Base-by-base conservation (phyloP, 2,888 invertebrate genomes). In the Tachystola acroxantha region DNA sequence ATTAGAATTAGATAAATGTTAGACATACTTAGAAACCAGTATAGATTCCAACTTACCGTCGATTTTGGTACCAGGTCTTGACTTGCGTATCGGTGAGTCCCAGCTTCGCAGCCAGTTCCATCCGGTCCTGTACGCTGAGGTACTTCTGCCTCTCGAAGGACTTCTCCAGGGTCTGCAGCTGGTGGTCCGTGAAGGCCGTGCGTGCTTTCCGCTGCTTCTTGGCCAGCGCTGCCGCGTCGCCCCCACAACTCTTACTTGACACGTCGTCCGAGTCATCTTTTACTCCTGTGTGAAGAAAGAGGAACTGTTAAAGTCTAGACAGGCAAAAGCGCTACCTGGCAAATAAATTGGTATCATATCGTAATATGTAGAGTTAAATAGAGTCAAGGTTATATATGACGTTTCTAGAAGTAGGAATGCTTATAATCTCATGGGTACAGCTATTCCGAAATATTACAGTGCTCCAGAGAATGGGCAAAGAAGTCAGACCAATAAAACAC, bases 61-160 rank as follows among this genome's bases (percentile, higher is more conserved):
- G 90, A 75, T 99, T 99, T 82, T 99, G 98, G 84, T 99, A 99
- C 99, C 99, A 99, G 61, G 99, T 99, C 86, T 99, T 99, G 72
- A 99, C 99, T 89, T 99, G 99, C 34, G 99, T 99, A 82, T 99
- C 99, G 28, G 97, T 97, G 40, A 99, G 90, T 60, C 96, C 96
- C 57, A 99, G 89, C 85, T 96, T 96, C 40, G 97, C 95, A 0
- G 99, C 99, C 60, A 99, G 87, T 84, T 99, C 99, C 96, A 99
- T 97, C 51, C 99, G 90, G 76, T 99, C 98, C 73, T 98, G 99
- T 16, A 97, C 97, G 70, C 96, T 96, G 49, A 97, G 91, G 88
- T 97, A 98, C 84, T 98, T 98, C 85, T 98, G 98, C 46, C 96
- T 88, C 84, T 98, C 98, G 80, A 99, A 99, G 51, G 95, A 96